A percentile compares a stretch with the other conserved stretches of the same genome.
Evolutionary conservation across 2,113 vertebrate genomes (phyloP).

Genomic region (Trinectes maculatus): DNA sequence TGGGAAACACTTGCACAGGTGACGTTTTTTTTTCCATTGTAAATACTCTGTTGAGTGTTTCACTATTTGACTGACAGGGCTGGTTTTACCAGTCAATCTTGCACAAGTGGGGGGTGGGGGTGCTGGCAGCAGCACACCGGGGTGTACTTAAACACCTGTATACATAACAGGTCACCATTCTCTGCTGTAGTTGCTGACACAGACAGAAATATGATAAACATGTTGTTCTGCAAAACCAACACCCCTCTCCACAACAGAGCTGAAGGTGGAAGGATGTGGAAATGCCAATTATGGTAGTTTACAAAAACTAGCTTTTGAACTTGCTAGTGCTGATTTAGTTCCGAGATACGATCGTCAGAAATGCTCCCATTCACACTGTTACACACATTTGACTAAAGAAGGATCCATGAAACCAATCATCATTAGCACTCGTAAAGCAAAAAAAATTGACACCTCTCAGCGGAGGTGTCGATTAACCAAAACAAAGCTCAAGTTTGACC

Average conservation of each 20-base stretch:
- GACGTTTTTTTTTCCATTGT: background rate
- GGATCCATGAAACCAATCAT: no score
- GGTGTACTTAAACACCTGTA: conserved; percentile 36
- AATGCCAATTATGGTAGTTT: conserved; percentile 8
- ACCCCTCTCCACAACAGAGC: background rate
- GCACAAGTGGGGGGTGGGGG: background rate
- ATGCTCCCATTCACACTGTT: background rate
- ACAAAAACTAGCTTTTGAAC: background rate
- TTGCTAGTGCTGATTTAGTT: background rate
- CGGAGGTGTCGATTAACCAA: no score
- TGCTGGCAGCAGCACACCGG: background rate
- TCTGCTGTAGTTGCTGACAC: conserved; percentile 7
- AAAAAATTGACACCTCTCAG: no score
- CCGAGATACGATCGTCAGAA: background rate
- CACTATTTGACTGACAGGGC: conserved; percentile 26
- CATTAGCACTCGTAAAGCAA: no score
- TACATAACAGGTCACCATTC: conserved; percentile 9
- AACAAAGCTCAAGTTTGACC: no score
- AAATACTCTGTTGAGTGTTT: background rate
- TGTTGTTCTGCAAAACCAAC: conserved; percentile 9
- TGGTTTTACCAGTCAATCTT: conserved; percentile 49
- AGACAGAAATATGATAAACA: conserved; percentile 40
- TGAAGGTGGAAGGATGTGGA: background rate
- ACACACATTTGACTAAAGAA: no score
- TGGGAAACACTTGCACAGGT: background rate